A percentile compares a stretch with the other conserved stretches of the same genome.
These are phyloP conservation scores for Acleris holmiana DNA, from an alignment of 2,888 invertebrate genomes.

Conservation along the genomic window DNA sequence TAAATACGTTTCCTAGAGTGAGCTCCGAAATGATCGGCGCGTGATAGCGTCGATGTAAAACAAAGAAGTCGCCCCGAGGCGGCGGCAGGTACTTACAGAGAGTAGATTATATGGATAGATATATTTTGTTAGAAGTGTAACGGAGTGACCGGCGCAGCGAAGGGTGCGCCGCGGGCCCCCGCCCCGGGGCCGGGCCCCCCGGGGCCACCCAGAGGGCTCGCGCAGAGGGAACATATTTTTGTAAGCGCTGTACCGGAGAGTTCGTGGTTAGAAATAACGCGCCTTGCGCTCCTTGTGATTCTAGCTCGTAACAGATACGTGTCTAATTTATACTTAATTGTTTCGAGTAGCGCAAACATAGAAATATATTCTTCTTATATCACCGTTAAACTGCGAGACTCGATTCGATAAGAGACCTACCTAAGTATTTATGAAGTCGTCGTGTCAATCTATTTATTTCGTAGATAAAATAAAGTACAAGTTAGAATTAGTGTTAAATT, in stretches of 20 bases:
- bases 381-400: constrained; percentile 7
- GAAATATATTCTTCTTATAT: constrained; percentile 5
- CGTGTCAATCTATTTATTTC: constrained; percentile 68
- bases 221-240: constrained; percentile 42
- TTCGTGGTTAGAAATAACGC: constrained; percentile 32
- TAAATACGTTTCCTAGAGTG: constrained; percentile 49
- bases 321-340: constrained; percentile 41
- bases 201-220: no score
- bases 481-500: constrained; percentile 56
- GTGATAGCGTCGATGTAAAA: constrained; percentile 46
- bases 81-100: constrained; percentile 24
- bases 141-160: neutral
- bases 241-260: constrained; percentile 41
- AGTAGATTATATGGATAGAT: constrained; percentile 37
- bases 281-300: constrained; percentile 48
- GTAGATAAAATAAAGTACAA: constrained; percentile 72
- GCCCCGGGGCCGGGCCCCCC: no score
- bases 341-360: constrained; percentile 18
- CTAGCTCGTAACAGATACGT: constrained; percentile 45
- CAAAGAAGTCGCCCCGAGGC: neutral
- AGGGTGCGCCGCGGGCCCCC: neutral
- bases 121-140: constrained; percentile 44
- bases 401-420: constrained; percentile 15
- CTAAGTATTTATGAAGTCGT: constrained; percentile 42
- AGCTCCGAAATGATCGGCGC: constrained; percentile 48